These are phyloP conservation scores for Atractosteus spatula DNA, from an alignment of 2,113 vertebrate species.

Conservation along the genomic window DNA sequence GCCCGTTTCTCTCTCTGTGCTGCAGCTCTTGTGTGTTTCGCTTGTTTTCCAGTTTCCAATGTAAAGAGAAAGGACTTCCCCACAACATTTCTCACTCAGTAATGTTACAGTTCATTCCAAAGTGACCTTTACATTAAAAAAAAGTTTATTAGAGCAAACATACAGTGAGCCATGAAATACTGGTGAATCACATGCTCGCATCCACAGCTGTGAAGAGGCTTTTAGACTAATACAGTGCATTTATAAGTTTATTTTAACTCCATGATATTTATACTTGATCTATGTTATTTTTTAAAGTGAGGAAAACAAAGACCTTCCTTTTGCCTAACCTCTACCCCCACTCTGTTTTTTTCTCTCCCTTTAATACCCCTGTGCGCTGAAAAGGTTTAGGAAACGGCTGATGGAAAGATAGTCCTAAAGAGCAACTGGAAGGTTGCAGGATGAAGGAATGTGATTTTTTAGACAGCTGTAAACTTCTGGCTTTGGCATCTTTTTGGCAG, in stretches of 20 bases:
- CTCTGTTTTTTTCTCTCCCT: not conserved
- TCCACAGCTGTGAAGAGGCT: no score
- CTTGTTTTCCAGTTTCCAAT: no score
- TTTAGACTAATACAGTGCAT: no score
- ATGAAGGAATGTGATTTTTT: slow-evolving; percentile 37
- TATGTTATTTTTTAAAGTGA: not conserved
- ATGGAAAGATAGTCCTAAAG: slow-evolving; percentile 6
- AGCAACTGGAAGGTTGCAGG: slow-evolving; percentile 15
- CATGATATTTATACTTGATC: no score
- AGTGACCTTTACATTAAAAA: slow-evolving; percentile 55
- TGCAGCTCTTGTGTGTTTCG: no score
- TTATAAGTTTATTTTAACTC: no score
- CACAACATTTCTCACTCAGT: no score
- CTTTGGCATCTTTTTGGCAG: slow-evolving; percentile 42
- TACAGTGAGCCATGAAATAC: slow-evolving; percentile 30
- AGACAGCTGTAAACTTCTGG: slow-evolving; percentile 50
- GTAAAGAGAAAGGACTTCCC: no score
- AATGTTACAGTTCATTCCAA: slow-evolving; percentile 27
- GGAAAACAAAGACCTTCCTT: slow-evolving; percentile 8
- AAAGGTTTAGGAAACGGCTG: not conserved
- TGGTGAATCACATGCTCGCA: no score
- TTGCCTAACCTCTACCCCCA: not conserved
- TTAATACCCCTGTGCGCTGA: not conserved
- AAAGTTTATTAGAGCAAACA: slow-evolving; percentile 48
- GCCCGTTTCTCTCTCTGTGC: slow-evolving; percentile 32